Evolutionary conservation across 2,888 invertebrate species (phyloP), one percentile per base, ranked within the genome.

Genomic region (Hypena proboscidalis): DNA sequence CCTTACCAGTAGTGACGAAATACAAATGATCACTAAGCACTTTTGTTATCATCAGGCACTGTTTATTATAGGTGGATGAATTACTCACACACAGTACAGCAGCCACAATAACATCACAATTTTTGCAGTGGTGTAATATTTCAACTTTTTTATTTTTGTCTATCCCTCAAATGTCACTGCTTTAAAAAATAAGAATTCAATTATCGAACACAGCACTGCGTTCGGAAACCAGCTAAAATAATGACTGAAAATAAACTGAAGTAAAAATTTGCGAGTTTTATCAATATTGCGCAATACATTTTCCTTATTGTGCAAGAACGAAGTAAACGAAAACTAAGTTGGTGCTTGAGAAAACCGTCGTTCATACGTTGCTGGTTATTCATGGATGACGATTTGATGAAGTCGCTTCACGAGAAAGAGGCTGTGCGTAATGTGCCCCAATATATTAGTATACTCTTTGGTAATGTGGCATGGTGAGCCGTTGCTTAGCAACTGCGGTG

Each of bases 281-380:
- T 34, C 9, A 2, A 10, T 25, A 52, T 70, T 70, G 52, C 61
- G 34, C 52, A 64, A 70, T 40, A 25, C 13, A 32, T 40, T 45
- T 54, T 50, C 42, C 33, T 35, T 20, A 9, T 68, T 63, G 55
- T 52, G 65, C 52, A 63, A 63, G 43, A 17, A 15, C n/a, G 7
- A 30, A 37, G 27, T 29, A 22, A 25, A 11, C n/a, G 2, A 30
- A 15, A 8, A 39, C 11, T 11, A 13, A 9, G 3, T 21, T 3
- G 6, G 17, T 21, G 2, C 20, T 4, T 2, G 4, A 14, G 25
- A 31, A 30, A 11, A 37, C 13, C 10, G 42, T 30, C 29, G 14
- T 42, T 52, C 2, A 8, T 22, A n/a, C 25, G 33, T 26, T 27
- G 20, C 10, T 6, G 10, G n/a, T 15, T 14, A 15, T 30, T 23